Evolutionary conservation across 2,888 invertebrate genomes (phyloP).

Genomic region (Molorchus minor): DNA sequence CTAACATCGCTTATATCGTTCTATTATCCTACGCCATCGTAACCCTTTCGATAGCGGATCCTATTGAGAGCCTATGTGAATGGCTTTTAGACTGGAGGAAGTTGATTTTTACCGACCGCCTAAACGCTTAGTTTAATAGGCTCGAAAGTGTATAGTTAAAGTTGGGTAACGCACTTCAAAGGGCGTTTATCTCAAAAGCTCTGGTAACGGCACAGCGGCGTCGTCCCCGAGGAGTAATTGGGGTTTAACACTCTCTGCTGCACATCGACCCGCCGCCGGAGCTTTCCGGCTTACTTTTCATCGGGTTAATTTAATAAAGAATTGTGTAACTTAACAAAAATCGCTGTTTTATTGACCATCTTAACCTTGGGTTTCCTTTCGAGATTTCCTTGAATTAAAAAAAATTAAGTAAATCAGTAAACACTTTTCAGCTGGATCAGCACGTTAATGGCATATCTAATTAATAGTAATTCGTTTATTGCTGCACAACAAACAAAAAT

Average conservation of each 20-base stretch:
- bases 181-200: slow-evolving; percentile 52
- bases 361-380: no score
- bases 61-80: no score
- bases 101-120: slow-evolving; percentile 30
- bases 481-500: no score
- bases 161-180: slow-evolving; percentile 51
- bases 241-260: slow-evolving; percentile 53
- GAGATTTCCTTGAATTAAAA: no score
- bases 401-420: no score
- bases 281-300: slow-evolving; percentile 20
- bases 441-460: no score
- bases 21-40: no score
- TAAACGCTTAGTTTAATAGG: slow-evolving; percentile 43
- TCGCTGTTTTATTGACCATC: no score
- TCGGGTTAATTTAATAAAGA: slow-evolving; percentile 36
- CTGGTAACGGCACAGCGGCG: slow-evolving; percentile 43
- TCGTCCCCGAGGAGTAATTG: slow-evolving; percentile 55
- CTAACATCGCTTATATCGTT: no score
- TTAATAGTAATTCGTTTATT: no score
- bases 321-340: slow-evolving; percentile 8
- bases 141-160: slow-evolving; percentile 48
- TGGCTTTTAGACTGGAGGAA: background rate
- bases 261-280: slow-evolving; percentile 29
- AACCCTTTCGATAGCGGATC: no score
- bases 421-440: no score